Evolutionary conservation across 1,140 invertebrate species (phyloP), one percentile per base, ranked within the genome.

Genomic region (Drosophila oshimai): DNA sequence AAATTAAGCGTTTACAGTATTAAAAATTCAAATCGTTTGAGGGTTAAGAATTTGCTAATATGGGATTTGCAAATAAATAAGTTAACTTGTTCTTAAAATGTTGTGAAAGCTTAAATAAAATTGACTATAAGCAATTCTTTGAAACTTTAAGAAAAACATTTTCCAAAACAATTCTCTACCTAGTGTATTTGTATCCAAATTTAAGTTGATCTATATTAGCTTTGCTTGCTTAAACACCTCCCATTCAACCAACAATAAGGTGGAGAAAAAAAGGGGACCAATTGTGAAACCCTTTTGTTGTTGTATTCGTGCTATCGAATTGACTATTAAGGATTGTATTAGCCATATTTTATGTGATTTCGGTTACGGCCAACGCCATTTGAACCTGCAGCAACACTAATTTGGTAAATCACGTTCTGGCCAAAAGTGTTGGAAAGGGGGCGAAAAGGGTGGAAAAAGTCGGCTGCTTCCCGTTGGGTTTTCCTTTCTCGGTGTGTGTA

Each of bases 351-450:
- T 67, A 67, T 65, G 26, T 18, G 62, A 41, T 50, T 65, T 41
- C 26, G 61, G 57, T 31, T 62, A 47, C 10, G 55, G 57, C 41
- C 41, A 62, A 17, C 26, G 17, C 60, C 58, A 65, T 65, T 65
- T 6, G 20, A 44, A 65, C 62, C 58, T 65, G 58, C 60, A 65
- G 62, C 62, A 65, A 65, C 62, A 65, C 62, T 65, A 65, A 65
- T 65, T 65, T 65, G 62, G 60, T 65, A 65, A 65, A 65, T 65
- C 62, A 65, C 62, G 60, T 41, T 65, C 44, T 31, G 58, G 28
- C 60, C 33, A 65, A n/a, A n/a, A 49, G 61, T 64, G 61, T 10
- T 49, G 20, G 58, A 65, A 65, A 47, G 58, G 60, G 60, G 29
- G 31, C 24, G 55, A 36, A 64, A 47, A 39, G 60, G 60, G 29